A percentile compares a stretch with the other conserved stretches of the same genome.
phyloP scores from a whole-genome alignment of 2,797 vertebrate species.

The Chaunax sp. region DNA sequence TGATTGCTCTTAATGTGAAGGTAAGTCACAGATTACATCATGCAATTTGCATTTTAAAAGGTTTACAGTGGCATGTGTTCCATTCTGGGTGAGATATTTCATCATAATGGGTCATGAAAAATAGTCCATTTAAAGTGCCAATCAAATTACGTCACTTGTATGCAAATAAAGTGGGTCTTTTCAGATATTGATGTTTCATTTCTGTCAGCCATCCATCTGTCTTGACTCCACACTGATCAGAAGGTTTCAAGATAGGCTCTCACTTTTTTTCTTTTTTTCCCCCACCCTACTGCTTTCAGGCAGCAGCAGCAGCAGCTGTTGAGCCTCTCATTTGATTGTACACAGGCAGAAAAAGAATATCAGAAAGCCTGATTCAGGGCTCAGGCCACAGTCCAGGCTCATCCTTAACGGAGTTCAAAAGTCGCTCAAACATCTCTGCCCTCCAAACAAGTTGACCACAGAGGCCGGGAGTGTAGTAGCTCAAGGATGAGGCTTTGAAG shows the following conservation, averaged over 20 bases:
- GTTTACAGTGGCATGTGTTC: conserved; percentile 15
- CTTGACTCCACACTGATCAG: conserved; percentile 48
- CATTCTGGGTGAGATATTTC: conserved; percentile 46
- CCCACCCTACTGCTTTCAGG: too few relatives aligned
- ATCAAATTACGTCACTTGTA: conserved; percentile 63
- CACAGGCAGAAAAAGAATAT: background rate
- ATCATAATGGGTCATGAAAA: conserved; percentile 51
- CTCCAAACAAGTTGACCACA: conserved; percentile 34
- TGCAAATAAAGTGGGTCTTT: conserved; percentile 45
- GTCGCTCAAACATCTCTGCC: conserved; percentile 35
- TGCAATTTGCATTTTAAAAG: conserved; percentile 14
- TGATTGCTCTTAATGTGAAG: background rate
- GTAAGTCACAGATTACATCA: background rate
- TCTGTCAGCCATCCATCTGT: conserved; percentile 62
- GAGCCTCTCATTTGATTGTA: conserved; percentile 46
- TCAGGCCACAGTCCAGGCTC: conserved; percentile 40
- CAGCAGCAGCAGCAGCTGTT: conserved; percentile 36
- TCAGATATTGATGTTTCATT: conserved; percentile 47
- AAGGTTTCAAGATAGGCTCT: conserved; percentile 48
- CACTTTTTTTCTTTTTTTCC: conserved; percentile 1
- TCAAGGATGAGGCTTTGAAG: conserved; percentile 61
- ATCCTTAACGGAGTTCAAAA: conserved; percentile 46
- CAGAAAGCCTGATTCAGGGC: background rate
- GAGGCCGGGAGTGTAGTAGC: conserved; percentile 21
- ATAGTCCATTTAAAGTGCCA: conserved; percentile 64